These are phyloP conservation scores for Nephrotoma flavescens DNA, from an alignment of 2,888 invertebrate genomes.

Conservation along the genomic window DNA sequence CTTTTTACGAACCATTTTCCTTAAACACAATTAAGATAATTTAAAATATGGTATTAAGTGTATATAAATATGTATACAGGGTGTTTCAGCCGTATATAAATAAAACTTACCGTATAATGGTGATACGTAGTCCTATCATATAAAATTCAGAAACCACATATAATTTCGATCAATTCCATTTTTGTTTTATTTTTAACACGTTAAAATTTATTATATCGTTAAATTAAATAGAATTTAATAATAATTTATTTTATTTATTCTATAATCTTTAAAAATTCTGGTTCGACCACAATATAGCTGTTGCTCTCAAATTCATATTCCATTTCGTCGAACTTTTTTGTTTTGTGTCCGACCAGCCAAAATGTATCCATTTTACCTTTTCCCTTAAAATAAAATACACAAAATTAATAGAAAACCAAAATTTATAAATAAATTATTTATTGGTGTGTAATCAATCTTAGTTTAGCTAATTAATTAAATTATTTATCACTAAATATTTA, in stretches of 20 bases:
- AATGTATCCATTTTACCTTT: constrained; percentile 41
- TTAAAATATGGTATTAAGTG: too few relatives aligned
- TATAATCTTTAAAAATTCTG: constrained; percentile 22
- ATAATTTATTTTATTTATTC: not conserved
- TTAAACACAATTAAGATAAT: too few relatives aligned
- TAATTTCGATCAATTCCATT: not conserved
- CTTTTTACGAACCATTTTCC: too few relatives aligned
- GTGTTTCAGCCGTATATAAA: too few relatives aligned
- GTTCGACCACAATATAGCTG: constrained; percentile 7
- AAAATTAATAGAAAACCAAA: not conserved
- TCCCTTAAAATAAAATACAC: constrained; percentile 28
- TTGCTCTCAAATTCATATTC: not conserved
- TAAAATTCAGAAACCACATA: not conserved
- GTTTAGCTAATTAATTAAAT: too few relatives aligned
- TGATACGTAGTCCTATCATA: too few relatives aligned
- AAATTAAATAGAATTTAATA: not conserved
- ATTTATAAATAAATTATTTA: not conserved
- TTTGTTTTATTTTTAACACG: not conserved
- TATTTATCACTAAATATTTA: too few relatives aligned
- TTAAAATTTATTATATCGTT: not conserved
- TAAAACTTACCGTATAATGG: too few relatives aligned
- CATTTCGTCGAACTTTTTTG: constrained; percentile 9
- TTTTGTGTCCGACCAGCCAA: constrained; percentile 35
- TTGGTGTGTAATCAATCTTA: not conserved
- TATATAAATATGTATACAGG: too few relatives aligned